Evolutionary conservation across 2,888 invertebrate species (phyloP).

Genomic region (Balanococcus diminutus): DNA sequence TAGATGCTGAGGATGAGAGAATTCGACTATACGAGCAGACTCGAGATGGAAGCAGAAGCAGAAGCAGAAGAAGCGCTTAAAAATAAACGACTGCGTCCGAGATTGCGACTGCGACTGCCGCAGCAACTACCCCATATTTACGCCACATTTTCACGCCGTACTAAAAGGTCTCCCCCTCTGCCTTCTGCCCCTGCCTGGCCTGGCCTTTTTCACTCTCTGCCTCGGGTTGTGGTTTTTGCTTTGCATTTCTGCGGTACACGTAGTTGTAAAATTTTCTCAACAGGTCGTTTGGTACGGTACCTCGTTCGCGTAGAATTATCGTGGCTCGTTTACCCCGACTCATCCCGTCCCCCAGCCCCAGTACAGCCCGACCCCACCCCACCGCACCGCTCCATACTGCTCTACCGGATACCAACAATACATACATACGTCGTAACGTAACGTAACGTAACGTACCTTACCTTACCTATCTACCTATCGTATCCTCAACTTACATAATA

Average conservation of each 20-base stretch:
- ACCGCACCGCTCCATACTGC: too few species aligned
- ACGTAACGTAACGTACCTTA: too few species aligned
- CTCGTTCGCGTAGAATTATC: too few species aligned
- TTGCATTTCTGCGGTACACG: not conserved
- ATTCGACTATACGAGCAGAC: not conserved
- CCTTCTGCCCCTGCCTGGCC: not conserved
- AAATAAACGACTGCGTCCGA: not conserved
- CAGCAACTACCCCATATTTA: not conserved
- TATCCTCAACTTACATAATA: too few species aligned
- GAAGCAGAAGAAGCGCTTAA: not conserved
- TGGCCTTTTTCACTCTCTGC: not conserved
- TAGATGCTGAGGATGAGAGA: too few species aligned
- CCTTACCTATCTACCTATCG: too few species aligned
- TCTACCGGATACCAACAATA: too few species aligned
- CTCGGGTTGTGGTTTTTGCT: not conserved
- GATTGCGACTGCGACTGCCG: not conserved
- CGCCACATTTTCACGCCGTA: conserved; percentile 7
- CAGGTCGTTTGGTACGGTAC: not conserved
- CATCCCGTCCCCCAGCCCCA: too few species aligned
- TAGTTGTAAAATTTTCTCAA: not conserved
- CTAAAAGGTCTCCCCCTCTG: not conserved
- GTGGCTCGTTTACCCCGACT: too few species aligned
- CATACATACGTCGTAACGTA: too few species aligned
- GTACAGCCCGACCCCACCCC: too few species aligned
- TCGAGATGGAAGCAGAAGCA: not conserved